These are phyloP conservation scores for Pomacea canaliculata DNA, from an alignment of 2,888 invertebrate species.

Conservation along the genomic window DNA sequence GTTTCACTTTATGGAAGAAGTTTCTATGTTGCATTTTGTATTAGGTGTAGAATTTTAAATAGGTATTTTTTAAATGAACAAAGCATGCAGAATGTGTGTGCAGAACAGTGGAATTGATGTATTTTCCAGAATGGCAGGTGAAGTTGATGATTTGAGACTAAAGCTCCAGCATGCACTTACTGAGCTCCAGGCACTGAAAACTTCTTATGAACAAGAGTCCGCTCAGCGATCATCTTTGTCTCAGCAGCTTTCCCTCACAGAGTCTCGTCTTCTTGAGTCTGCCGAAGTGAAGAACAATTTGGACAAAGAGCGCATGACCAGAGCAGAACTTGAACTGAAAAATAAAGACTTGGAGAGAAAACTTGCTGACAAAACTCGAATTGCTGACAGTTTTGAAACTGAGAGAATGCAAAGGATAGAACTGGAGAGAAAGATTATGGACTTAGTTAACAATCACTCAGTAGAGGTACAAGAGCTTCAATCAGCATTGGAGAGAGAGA, in stretches of 20 bases:
- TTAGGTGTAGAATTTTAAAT: no score
- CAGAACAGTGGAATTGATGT: no score
- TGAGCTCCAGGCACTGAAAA: slow-evolving; percentile 53
- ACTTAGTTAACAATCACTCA: slow-evolving; percentile 29
- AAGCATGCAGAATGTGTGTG: no score
- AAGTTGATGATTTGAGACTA: slow-evolving; percentile 54
- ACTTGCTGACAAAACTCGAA: slow-evolving; percentile 26
- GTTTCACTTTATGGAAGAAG: no score
- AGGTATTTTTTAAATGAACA: no score
- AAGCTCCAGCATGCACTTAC: slow-evolving; percentile 56
- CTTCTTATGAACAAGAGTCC: slow-evolving; percentile 31
- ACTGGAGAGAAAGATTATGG: slow-evolving; percentile 45
- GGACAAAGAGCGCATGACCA: slow-evolving; percentile 20
- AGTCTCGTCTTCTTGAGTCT: slow-evolving; percentile 26
- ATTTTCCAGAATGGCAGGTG: slow-evolving; percentile 41
- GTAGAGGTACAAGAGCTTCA: slow-evolving; percentile 26
- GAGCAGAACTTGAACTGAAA: slow-evolving; percentile 12
- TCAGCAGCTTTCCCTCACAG: slow-evolving; percentile 26
- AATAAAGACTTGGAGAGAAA: slow-evolving; percentile 20
- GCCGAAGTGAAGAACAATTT: slow-evolving; percentile 21
- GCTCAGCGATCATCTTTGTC: slow-evolving; percentile 27
- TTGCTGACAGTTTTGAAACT: slow-evolving; percentile 42
- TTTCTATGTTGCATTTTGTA: no score
- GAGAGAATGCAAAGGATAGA: slow-evolving; percentile 52
- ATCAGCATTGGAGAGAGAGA: slow-evolving; percentile 24